phyloP scores from a whole-genome alignment of 2,888 invertebrate genomes.

The Luffia ferchaultella region DNA sequence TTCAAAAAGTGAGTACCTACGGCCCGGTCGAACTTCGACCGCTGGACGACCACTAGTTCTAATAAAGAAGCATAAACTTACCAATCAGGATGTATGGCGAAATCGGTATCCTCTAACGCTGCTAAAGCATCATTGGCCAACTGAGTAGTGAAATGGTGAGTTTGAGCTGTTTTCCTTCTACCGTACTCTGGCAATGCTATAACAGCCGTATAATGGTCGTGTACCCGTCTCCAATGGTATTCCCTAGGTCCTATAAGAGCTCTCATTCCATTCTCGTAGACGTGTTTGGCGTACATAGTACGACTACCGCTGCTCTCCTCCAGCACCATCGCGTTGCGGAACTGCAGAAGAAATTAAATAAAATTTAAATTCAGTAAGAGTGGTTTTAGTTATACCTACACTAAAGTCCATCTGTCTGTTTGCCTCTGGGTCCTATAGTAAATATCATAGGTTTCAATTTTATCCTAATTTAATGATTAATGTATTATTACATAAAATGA shows the following conservation, averaged over 20 bases:
- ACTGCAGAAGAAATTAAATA: conserved; percentile 30
- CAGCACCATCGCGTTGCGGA: conserved; percentile 37
- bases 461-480: too few relatives aligned
- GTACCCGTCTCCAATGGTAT: conserved; percentile 44
- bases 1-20: too few relatives aligned
- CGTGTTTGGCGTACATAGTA: conserved; percentile 35
- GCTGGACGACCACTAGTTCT: too few relatives aligned
- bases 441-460: too few relatives aligned
- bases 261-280: conserved; percentile 46
- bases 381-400: too few relatives aligned
- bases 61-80: too few relatives aligned
- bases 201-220: conserved; percentile 48
- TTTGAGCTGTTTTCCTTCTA: conserved; percentile 30
- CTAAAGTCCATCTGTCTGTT: too few relatives aligned
- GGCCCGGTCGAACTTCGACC: too few relatives aligned
- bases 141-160: conserved; percentile 32
- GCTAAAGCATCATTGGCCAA: conserved; percentile 35
- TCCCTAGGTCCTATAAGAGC: conserved; percentile 34
- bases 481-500: too few relatives aligned
- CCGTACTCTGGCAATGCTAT: conserved; percentile 38
- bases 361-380: too few relatives aligned
- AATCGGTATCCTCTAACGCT: conserved; percentile 37
- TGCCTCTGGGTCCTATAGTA: too few relatives aligned
- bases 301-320: conserved; percentile 30
- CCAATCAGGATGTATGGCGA: conserved; percentile 51